Percentiles rank a stretch among this genome's conserved stretches.
Evolutionary conservation across 2,113 vertebrate species (phyloP).

Genomic region (Argyrosomus japonicus): DNA sequence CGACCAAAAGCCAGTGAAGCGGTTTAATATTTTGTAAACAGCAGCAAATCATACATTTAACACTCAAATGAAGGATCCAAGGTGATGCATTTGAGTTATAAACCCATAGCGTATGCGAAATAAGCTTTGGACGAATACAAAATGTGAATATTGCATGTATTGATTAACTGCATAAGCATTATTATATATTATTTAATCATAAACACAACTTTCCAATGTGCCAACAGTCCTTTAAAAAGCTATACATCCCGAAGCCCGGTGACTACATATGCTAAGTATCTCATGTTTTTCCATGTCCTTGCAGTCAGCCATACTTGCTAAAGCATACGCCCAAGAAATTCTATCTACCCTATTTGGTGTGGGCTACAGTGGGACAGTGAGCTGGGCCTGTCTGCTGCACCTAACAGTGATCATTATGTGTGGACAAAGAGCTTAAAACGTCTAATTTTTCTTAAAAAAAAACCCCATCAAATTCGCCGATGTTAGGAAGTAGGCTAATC

Average conservation of each 20-base stretch:
- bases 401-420: constrained; percentile 1
- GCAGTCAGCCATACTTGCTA: constrained; percentile 78
- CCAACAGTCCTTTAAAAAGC: background rate
- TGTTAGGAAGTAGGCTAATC: constrained; percentile 67
- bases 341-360: constrained; percentile 70
- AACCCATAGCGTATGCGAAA: background rate
- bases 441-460: too few relatives aligned
- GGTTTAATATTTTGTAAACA: constrained; percentile 56
- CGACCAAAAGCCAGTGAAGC: constrained; percentile 34
- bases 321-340: constrained; percentile 86
- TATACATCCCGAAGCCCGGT: constrained; percentile 11
- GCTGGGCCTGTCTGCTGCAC: constrained; percentile 49
- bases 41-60: background rate
- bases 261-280: constrained; percentile 49
- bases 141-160: background rate
- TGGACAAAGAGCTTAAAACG: constrained; percentile 9
- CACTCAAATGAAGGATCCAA: background rate
- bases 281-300: constrained; percentile 74
- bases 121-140: background rate
- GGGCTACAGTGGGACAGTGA: constrained; percentile 58
- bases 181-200: background rate
- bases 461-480: constrained; percentile 33
- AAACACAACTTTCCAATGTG: constrained; percentile 3
- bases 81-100: background rate
- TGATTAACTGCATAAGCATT: background rate